Evolutionary conservation across 2,888 invertebrate species (phyloP).

Genomic region (Branchellion lobata): DNA sequence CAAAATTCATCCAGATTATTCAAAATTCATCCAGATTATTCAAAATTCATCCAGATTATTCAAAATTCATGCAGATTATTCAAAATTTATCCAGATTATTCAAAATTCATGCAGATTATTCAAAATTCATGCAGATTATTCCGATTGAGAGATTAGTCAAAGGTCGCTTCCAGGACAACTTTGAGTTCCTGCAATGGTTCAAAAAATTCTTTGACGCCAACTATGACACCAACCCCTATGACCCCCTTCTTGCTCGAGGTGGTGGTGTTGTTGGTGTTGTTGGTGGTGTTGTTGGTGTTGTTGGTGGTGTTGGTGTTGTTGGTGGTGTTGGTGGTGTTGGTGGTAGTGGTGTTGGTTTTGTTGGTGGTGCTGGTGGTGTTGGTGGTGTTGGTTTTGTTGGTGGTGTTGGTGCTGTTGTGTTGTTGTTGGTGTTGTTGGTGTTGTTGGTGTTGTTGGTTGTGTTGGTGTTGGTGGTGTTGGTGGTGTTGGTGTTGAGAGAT

Average conservation of each 20-base stretch:
- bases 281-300: not conserved
- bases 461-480: not conserved
- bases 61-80: too few relatives aligned
- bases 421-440: not conserved
- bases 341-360: not conserved
- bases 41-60: too few relatives aligned
- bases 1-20: too few relatives aligned
- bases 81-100: too few relatives aligned
- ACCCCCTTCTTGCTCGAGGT: conserved; percentile 83
- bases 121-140: conserved; percentile 85
- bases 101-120: not conserved
- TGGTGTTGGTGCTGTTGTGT: not conserved
- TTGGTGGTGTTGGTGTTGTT: too few relatives aligned
- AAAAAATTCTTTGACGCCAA: conserved; percentile 99
- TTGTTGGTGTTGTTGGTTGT: not conserved
- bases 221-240: conserved; percentile 95
- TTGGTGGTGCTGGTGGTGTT: too few relatives aligned
- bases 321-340: not conserved
- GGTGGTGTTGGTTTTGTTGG: too few relatives aligned
- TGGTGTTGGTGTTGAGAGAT: not conserved
- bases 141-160: conserved; percentile 98
- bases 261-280: conserved; percentile 62
- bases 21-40: too few relatives aligned
- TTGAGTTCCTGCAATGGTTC: conserved; percentile 99
- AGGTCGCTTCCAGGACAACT: conserved; percentile 99